Evolutionary conservation across 2,113 vertebrate genomes (phyloP).

Genomic region (Macrotis lagotis): DNA sequence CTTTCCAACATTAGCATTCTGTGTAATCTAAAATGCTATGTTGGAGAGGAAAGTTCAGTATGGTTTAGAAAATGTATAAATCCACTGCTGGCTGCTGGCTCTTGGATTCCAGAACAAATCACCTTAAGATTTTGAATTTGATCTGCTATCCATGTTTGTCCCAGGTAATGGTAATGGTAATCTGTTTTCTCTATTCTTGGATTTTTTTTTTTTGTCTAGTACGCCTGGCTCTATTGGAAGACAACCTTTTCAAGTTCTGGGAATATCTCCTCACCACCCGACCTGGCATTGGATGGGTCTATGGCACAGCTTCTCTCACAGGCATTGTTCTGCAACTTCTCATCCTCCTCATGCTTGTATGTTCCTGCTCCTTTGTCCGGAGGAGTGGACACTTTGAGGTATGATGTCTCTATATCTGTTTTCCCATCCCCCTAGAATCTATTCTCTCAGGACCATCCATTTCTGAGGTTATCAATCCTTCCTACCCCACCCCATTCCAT

Average conservation of each 20-base stretch:
- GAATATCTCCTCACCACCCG: conserved; percentile 87
- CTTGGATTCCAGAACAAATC: not conserved
- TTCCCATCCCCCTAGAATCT: not conserved
- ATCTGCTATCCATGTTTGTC: not conserved
- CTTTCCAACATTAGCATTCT: not conserved
- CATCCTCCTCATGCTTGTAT: conserved; percentile 86
- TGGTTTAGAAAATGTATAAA: not conserved
- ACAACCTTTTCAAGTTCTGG: conserved; percentile 78
- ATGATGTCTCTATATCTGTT: not conserved
- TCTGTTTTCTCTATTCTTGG: not conserved
- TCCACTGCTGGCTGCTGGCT: not conserved
- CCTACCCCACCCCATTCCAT: not conserved
- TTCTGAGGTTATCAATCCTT: not conserved
- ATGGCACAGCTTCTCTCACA: conserved; percentile 83
- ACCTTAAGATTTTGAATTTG: not conserved
- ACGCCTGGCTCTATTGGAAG: conserved; percentile 50
- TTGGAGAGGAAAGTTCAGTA: not conserved
- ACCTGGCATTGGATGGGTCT: conserved; percentile 87
- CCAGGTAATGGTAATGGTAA: too few species aligned
- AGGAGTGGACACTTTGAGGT: conserved; percentile 92
- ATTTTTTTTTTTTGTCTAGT: conserved; percentile 72
- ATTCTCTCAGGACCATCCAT: not conserved
- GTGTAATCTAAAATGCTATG: not conserved
- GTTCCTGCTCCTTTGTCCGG: conserved; percentile 89
- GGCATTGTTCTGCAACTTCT: conserved; percentile 86